phyloP scores from a whole-genome alignment of 2,797 vertebrate species.

The Chaetophractus vellerosus region DNA sequence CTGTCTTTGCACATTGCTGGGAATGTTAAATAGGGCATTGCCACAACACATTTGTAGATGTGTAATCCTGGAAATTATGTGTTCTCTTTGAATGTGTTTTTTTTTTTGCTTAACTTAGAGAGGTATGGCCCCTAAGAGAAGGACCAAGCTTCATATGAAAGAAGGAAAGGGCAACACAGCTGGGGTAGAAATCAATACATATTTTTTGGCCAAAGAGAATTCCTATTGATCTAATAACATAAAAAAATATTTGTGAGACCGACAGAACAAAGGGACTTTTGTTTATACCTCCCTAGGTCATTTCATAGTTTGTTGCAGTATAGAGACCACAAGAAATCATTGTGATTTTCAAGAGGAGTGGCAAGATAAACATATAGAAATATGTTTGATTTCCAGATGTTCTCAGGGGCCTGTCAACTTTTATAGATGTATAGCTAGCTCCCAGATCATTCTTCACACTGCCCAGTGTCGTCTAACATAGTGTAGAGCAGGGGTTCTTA shows the following conservation, averaged over 20 bases:
- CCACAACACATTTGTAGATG: background rate
- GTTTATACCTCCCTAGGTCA: background rate
- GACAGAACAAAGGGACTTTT: background rate
- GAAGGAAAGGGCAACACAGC: background rate
- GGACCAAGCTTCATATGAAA: background rate
- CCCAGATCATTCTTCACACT: background rate
- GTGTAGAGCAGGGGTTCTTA: too few relatives aligned
- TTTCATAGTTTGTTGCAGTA: background rate
- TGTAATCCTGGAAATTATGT: background rate
- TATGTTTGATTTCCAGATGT: background rate
- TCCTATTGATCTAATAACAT: background rate
- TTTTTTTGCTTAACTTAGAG: background rate
- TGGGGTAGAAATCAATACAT: background rate
- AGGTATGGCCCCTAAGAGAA: background rate
- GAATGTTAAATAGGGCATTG: background rate
- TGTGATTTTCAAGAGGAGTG: background rate
- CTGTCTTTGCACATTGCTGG: background rate
- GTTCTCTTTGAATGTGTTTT: background rate
- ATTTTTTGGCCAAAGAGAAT: background rate
- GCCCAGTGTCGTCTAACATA: background rate
- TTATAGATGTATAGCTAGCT: background rate
- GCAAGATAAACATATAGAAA: background rate
- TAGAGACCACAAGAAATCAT: background rate
- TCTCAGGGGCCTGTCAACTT: background rate
- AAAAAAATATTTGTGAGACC: background rate